Evolutionary conservation across 2,113 vertebrate species (phyloP).

Genomic region (Euleptes europaea): DNA sequence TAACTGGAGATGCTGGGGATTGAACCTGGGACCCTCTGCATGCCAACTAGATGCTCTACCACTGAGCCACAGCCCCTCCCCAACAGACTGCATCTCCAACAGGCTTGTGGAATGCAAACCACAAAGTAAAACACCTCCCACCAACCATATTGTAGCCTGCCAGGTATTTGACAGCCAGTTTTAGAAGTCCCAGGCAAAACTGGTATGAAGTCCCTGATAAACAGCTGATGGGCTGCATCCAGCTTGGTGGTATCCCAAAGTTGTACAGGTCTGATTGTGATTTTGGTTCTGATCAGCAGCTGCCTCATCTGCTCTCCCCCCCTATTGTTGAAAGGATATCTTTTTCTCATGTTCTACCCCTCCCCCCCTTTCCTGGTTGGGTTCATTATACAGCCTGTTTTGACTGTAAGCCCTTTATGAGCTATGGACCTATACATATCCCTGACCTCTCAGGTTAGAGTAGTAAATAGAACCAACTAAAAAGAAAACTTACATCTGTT

Average conservation of each 20-base stretch:
- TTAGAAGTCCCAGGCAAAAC: neutral
- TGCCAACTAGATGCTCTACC: no score
- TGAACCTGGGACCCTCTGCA: no score
- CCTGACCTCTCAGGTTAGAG: neutral
- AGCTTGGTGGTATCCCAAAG: neutral
- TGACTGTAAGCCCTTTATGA: neutral
- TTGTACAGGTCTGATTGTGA: no score
- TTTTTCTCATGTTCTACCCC: neutral
- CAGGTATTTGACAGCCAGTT: neutral
- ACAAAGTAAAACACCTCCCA: neutral
- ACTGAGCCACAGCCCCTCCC: no score
- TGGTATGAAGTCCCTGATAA: neutral
- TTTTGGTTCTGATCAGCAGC: neutral
- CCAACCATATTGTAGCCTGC: neutral
- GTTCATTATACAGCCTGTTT: neutral
- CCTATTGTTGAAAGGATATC: neutral
- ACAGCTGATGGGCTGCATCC: neutral
- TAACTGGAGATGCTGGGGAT: no score
- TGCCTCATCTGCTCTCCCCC: neutral
- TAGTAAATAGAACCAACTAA: neutral
- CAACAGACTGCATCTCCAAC: neutral
- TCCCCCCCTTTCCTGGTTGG: no score
- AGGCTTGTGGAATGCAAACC: neutral
- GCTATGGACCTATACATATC: neutral
- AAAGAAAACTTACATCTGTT: constrained; percentile 83